A percentile compares a stretch with the other conserved stretches of the same genome.
Conservation (phyloP, 1,140 invertebrate genomes). For the Marisa cornuarietis region DNA sequence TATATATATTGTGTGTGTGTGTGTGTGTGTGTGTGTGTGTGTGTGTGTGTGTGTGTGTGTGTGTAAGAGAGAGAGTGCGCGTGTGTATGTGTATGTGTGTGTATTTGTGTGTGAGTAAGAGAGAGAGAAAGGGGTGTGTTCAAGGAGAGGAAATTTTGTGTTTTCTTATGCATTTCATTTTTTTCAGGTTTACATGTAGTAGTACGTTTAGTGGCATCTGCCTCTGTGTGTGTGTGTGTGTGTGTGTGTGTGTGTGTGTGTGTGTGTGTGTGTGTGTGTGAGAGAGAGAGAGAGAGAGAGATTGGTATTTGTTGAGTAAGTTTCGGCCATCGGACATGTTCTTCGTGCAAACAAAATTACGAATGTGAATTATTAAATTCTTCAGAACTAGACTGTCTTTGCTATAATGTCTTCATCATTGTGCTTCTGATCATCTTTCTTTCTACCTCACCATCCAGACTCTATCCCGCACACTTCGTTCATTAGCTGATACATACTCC, state of each 20-base stretch:
- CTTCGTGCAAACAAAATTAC: background rate
- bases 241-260: constrained; percentile 5
- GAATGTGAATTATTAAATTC: too few species aligned
- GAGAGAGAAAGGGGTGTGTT: too few species aligned
- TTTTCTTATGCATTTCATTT: too few species aligned
- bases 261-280: constrained; percentile 14
- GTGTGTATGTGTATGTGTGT: constrained; percentile 2
- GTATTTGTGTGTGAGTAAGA: background rate
- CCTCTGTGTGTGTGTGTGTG: constrained; percentile 1
- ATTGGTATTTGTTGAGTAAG: too few species aligned
- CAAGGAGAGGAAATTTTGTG: too few species aligned
- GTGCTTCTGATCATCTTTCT: background rate
- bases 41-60: too few species aligned
- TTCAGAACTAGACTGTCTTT: background rate
- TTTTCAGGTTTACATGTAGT: background rate
- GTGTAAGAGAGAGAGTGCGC: too few species aligned
- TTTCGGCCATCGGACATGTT: background rate
- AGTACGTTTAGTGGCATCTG: background rate
- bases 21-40: too few species aligned
- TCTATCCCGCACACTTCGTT: background rate
- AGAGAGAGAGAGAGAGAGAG: background rate
- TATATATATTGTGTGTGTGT: too few species aligned
- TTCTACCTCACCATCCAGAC: background rate
- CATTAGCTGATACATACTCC: too few species aligned
- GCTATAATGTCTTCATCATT: background rate